A percentile compares a stretch with the other conserved stretches of the same genome.
phyloP scores from a whole-genome alignment of 2,113 vertebrate genomes.

The Egretta garzetta region DNA sequence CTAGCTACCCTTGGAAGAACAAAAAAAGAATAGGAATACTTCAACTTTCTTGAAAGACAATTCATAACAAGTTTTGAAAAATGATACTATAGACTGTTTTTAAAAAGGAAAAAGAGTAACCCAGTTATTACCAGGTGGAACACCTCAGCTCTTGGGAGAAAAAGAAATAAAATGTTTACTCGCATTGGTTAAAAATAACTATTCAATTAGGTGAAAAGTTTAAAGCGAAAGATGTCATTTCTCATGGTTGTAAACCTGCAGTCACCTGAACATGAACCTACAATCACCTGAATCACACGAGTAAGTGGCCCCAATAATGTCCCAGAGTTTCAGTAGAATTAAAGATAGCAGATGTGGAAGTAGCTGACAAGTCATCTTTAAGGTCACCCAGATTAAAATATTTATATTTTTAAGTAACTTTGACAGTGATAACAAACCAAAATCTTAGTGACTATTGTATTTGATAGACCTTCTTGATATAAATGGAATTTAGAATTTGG shows the following conservation, averaged over 20 bases:
- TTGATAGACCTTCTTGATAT: neutral
- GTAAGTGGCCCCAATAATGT: neutral
- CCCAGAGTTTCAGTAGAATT: neutral
- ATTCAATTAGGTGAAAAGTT: neutral
- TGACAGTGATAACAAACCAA: neutral
- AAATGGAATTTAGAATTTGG: neutral
- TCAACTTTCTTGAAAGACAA: neutral
- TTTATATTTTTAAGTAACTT: neutral
- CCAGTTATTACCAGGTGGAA: rapidly evolving
- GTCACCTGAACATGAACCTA: neutral
- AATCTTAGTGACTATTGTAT: neutral
- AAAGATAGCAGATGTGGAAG: neutral
- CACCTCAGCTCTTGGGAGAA: rapidly evolving
- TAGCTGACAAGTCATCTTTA: neutral
- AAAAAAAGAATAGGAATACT: neutral
- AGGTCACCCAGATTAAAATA: neutral
- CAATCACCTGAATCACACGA: neutral
- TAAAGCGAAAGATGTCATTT: neutral
- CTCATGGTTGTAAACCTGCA: neutral
- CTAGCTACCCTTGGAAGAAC: neutral
- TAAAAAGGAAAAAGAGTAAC: neutral
- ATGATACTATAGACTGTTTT: neutral
- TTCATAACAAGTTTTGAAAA: neutral
- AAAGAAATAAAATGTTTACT: neutral
- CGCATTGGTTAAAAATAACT: neutral